Conservation (phyloP, 2,888 invertebrate species). For the Zeuzera pyrina region DNA sequence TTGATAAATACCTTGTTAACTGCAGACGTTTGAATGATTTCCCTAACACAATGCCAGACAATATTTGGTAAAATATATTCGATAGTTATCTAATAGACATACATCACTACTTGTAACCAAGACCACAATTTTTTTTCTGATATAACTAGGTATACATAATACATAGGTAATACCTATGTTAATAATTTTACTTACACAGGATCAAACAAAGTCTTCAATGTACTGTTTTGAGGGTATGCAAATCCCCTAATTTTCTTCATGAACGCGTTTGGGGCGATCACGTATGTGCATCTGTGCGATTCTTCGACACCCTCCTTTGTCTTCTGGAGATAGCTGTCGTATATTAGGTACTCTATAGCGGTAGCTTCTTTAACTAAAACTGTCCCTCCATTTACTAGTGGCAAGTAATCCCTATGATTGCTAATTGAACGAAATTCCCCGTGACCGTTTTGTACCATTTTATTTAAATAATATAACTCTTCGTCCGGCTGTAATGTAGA, state of each 20-base stretch:
- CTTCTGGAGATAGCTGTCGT: slow-evolving; percentile 78
- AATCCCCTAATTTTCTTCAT: slow-evolving; percentile 80
- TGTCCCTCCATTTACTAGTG: slow-evolving; percentile 41
- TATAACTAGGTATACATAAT: too few species aligned
- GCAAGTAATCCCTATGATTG: slow-evolving; percentile 34
- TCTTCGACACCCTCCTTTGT: slow-evolving; percentile 71
- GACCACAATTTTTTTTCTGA: too few species aligned
- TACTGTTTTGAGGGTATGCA: slow-evolving; percentile 77
- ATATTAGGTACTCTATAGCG: slow-evolving; percentile 79
- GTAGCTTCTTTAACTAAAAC: slow-evolving; percentile 78
- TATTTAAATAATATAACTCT: slow-evolving; percentile 46
- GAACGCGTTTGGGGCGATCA: slow-evolving; percentile 79
- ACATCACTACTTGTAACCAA: too few species aligned
- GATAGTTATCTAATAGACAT: too few species aligned
- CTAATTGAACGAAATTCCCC: slow-evolving; percentile 46
- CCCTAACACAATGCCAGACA: too few species aligned
- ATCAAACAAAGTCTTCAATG: slow-evolving; percentile 76
- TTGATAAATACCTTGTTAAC: too few species aligned
- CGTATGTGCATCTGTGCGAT: slow-evolving; percentile 81
- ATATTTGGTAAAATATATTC: too few species aligned
- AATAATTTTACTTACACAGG: slow-evolving; percentile 72
- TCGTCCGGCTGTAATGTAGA: slow-evolving; percentile 41
- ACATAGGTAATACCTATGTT: too few species aligned
- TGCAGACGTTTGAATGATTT: too few species aligned
- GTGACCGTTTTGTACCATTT: slow-evolving; percentile 49